Evolutionary conservation across 2,888 invertebrate species (phyloP).

Genomic region (Mesochorus sp.): DNA sequence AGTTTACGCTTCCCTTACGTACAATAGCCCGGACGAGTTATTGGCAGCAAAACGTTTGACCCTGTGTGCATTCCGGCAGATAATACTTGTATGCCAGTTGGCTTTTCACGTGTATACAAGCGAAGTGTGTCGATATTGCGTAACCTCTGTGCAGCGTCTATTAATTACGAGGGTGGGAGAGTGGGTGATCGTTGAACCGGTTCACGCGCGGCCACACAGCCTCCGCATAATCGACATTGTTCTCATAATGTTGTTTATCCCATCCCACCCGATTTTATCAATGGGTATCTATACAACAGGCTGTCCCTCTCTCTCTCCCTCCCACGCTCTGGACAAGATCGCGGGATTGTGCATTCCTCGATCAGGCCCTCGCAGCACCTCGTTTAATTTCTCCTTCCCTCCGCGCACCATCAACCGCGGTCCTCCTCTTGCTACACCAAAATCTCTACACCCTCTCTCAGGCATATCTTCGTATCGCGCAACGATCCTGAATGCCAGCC

Average conservation of each 20-base stretch:
- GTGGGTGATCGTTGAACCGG: slow-evolving; percentile 68
- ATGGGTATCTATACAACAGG: slow-evolving; percentile 67
- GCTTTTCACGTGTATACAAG: neutral
- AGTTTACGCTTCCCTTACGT: neutral
- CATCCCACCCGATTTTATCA: slow-evolving; percentile 77
- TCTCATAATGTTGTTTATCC: slow-evolving; percentile 78
- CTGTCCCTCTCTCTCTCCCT: too few species aligned
- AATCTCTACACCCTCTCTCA: slow-evolving; percentile 19
- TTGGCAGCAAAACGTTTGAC: neutral
- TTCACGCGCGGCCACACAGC: slow-evolving; percentile 23
- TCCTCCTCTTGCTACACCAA: slow-evolving; percentile 6
- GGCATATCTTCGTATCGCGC: slow-evolving; percentile 45
- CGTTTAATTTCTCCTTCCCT: neutral
- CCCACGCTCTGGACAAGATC: slow-evolving; percentile 9
- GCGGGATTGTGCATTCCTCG: slow-evolving; percentile 39
- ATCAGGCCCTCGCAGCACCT: slow-evolving; percentile 44
- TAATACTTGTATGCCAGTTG: slow-evolving; percentile 5
- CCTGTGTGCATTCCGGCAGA: slow-evolving; percentile 20
- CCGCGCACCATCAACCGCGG: neutral
- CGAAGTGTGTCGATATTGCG: slow-evolving; percentile 2
- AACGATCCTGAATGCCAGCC: slow-evolving; percentile 13
- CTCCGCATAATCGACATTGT: slow-evolving; percentile 79
- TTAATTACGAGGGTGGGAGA: slow-evolving; percentile 67
- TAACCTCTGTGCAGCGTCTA: slow-evolving; percentile 62
- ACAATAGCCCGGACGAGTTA: neutral